Conservation (phyloP, 2,113 vertebrate species). For the Anas platyrhynchos region DNA sequence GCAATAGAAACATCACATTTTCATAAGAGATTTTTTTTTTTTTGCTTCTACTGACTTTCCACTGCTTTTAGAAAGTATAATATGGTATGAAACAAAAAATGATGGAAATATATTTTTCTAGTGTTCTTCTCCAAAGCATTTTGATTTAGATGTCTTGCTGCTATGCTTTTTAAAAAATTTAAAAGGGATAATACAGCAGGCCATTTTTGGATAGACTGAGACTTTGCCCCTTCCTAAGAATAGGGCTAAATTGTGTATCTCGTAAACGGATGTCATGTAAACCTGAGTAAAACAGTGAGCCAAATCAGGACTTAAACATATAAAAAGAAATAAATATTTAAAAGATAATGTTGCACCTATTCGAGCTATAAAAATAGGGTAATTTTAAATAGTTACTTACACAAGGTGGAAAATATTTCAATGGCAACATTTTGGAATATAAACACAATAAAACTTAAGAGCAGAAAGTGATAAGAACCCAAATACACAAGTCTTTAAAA, state of each 20-base stretch:
- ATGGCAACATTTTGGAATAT: background rate
- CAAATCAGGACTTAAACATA: background rate
- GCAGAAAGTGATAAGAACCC: background rate
- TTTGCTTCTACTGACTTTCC: background rate
- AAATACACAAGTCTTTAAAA: background rate
- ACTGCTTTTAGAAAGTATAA: background rate
- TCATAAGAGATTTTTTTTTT: background rate
- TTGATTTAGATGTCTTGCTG: background rate
- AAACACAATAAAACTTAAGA: background rate
- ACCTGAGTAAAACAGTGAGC: background rate
- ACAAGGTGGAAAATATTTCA: background rate
- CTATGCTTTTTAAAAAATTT: background rate
- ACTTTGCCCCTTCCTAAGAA: background rate
- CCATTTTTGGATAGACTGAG: background rate
- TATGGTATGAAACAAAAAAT: background rate
- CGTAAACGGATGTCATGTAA: background rate
- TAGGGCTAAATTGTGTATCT: background rate
- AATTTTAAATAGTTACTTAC: background rate
- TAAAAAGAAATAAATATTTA: background rate
- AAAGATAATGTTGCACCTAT: background rate
- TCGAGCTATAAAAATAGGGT: background rate
- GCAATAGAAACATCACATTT: background rate
- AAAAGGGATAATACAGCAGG: background rate
- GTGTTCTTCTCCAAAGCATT: background rate
- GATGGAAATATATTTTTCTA: background rate